Conservation (phyloP, 1,140 invertebrate genomes). For the Sitobion miscanthi region DNA sequence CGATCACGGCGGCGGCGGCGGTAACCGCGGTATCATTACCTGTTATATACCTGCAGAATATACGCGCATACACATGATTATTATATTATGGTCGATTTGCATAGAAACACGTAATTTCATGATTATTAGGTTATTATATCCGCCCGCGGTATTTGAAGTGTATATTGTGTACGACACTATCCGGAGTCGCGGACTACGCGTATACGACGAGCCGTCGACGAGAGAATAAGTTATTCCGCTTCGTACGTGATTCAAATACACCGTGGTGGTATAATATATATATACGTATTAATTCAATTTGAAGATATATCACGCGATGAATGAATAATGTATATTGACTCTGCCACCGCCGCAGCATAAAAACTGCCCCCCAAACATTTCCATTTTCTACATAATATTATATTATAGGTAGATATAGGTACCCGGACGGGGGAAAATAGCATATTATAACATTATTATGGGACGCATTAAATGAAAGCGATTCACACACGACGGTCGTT, state of each 20-base stretch:
- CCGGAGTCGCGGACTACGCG: not conserved
- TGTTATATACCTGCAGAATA: not conserved
- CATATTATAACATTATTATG: too few species aligned
- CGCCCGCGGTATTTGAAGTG: not conserved
- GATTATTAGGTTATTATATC: not conserved
- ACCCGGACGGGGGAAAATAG: not conserved
- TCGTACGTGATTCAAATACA: constrained; percentile 21
- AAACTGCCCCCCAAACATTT: not conserved
- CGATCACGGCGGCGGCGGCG: not conserved
- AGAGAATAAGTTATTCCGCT: not conserved
- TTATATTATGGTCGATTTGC: not conserved
- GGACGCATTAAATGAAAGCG: not conserved
- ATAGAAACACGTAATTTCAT: not conserved
- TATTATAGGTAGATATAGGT: too few species aligned
- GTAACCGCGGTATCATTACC: not conserved
- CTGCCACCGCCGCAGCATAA: not conserved
- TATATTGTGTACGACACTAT: not conserved
- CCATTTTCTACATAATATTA: not conserved
- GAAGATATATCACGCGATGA: not conserved
- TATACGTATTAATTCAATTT: not conserved
- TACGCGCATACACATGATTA: not conserved
- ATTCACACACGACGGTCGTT: not conserved
- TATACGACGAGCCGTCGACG: not conserved
- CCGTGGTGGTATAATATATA: not conserved
- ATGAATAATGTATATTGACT: constrained; percentile 2